Evolutionary conservation across 2,113 vertebrate genomes (phyloP), one percentile per base, ranked within the genome.

Genomic region (Apteryx owenii): DNA sequence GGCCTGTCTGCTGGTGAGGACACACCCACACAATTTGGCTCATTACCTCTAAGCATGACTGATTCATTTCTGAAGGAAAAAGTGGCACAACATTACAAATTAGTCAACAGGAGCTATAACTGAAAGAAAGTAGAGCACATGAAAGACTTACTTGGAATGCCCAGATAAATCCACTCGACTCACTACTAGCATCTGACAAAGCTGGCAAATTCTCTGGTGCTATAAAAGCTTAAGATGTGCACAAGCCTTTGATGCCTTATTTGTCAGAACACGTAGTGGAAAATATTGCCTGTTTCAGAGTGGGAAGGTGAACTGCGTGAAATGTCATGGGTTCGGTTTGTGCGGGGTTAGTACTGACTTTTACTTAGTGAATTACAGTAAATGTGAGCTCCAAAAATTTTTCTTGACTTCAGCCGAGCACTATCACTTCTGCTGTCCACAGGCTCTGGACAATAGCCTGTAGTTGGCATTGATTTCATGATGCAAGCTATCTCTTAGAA

Each of bases 131-230:
- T 17, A 80, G 23, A 92, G 72, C 42, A 81, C 76, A 88, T 94
- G 89, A 94, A 95, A 93, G 46, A 60, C 69, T 89, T 95, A n/a
- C 48, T 94, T 92, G 92, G 73, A 86, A 87, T 81, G 71, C 54
- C 77, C 86, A 91, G 76, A 93, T 92, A 93, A 93, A 95, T 81
- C 78, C 50, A 84, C 68, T 89, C 84, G 64, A 95, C 61, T 91
- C 69, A 77, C 82, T 84, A 64, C 69, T 81, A 71, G 28, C 62
- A 90, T 77, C 66, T 93, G 81, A 96, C 84, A 94, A 96, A 96
- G 61, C 44, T 87, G 66, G 75, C n/a, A 94, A 93, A 92, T 83
- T 46, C 44, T 81, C 40, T 83, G 38, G 31, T 94, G 54, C 71
- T 89, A n/a, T 64, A 95, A 91, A 94, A 91, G 64, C 73, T 83